Base-by-base conservation (phyloP, 2,113 vertebrate species). In the Coptodon bakossiorum region DNA sequence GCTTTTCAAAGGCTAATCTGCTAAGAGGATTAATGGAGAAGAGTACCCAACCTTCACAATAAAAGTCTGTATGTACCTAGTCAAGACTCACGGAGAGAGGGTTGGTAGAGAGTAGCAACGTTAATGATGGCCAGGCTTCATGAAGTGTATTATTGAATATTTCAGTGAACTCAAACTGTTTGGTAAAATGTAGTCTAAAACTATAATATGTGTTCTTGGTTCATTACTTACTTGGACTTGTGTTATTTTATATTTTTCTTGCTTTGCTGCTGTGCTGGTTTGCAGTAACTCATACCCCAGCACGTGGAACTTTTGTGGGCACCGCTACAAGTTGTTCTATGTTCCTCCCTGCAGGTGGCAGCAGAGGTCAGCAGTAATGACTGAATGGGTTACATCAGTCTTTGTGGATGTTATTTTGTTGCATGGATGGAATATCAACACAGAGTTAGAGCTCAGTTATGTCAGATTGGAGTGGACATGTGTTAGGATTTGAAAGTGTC, bases 271-370 rank as follows among this genome's bases (percentile, higher is more conserved):
- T 63, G 17, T 31, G 57, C 12, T 73, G 38, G 1, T 50, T 50
- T 50, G 43, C 71, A 78, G 71, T 78, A 78, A 50, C 24, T 78
- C 40, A 24, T 10, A 1, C 27, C 22, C 38, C 38, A 27, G 22
- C 71, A 50, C 6, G 9, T 78, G 24, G 14, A 48, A 19, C 68
- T 2, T 1, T 29, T 29, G 16, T 29, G 14, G 9, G 16, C 24
- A 5, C 43, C 24, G 7, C 10, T 17, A 19, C 4, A 7, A 85
- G 80, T 34, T 29, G 10, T 87, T 89, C 45, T 50, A 2, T 11
- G 7, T 29, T 45, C 5, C 31, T 48, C 16, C 89, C 95, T 90
- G 87, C 80, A 96, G 95, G 38, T 93, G 95, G 95, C 92, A 94
- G 94, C 92, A 96, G 29, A 92, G 12, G 53, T 66, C 87, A 91